Conservation (phyloP, 2,113 vertebrate genomes). For the Tautogolabrus adspersus region DNA sequence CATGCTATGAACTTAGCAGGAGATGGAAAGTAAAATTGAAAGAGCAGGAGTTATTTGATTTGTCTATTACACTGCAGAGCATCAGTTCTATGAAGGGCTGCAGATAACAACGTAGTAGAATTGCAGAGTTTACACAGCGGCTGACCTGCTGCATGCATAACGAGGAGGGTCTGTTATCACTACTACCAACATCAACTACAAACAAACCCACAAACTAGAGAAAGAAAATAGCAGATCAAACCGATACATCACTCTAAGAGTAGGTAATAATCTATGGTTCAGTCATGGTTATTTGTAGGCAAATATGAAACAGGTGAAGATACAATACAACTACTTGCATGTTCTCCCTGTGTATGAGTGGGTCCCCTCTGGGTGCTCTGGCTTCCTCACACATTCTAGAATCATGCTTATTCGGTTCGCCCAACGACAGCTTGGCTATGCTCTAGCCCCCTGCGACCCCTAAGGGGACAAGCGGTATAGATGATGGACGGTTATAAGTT, state of each 20-base stretch:
- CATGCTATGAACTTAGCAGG: neutral
- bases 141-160: neutral
- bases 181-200: neutral
- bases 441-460: too few relatives aligned
- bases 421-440: too few relatives aligned
- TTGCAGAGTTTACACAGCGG: neutral
- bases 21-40: too few relatives aligned
- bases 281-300: neutral
- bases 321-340: too few relatives aligned
- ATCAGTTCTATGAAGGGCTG: slow-evolving; percentile 4
- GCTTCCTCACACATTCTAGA: too few relatives aligned
- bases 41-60: too few relatives aligned
- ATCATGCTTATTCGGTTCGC: too few relatives aligned
- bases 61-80: neutral
- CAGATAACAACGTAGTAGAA: neutral
- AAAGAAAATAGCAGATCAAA: neutral
- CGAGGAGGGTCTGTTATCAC: neutral
- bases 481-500: neutral
- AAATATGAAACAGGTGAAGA: too few relatives aligned
- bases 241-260: too few relatives aligned
- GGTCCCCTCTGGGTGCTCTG: too few relatives aligned
- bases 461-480: too few relatives aligned
- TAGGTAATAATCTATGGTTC: neutral
- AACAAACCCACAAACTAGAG: neutral
- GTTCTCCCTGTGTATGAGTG: too few relatives aligned